Evolutionary conservation across 1,140 invertebrate species (phyloP), one percentile per base, ranked within the genome.

Genomic region (Rhagoletis pomonella): DNA sequence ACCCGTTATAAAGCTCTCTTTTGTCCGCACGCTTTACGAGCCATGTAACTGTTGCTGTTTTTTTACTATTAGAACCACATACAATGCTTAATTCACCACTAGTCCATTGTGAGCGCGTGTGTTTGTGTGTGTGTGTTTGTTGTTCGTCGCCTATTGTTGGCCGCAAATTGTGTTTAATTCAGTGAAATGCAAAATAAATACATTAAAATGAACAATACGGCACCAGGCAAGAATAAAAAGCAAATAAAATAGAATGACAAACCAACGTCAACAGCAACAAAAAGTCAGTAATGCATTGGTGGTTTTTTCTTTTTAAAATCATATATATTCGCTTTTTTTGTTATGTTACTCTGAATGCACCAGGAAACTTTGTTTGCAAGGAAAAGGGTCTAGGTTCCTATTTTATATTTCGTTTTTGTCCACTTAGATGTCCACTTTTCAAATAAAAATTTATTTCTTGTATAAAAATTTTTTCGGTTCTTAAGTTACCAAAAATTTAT

Each of bases 101-200:
- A 14, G 42, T 17, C 67, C 67, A 73, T 73, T 19, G 64, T 65
- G n/a, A 5, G 19, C 29, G 10, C 6, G 6, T 1, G 58, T 6
- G 10, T 14, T 3, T 42, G 39, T 67, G 19, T 29, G 19, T 42
- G 65, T 19, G 29, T 19, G 39, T 14, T 17, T 39, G 14, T 73
- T 55, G 50, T 55, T 10, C 50, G 60, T 62, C 7, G 29, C 2
- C 67, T 29, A 42, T 73, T 73, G 42, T 73, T 44, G 44, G 67
- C 29, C 39, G 67, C 39, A 73, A 73, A 73, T 73, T 73, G 67
- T 73, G 67, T 44, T 44, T 73, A 73, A 73, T 73, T 73, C 42
- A 73, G 67, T 73, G 67, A 73, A 73, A 73, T 73, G 3, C 67
- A 73, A 73, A 73, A 73, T 73, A 73, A 73, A 73, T 73, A 73